Evolutionary conservation across 2,797 vertebrate genomes (phyloP).

Genomic region (Tangara arthus): DNA sequence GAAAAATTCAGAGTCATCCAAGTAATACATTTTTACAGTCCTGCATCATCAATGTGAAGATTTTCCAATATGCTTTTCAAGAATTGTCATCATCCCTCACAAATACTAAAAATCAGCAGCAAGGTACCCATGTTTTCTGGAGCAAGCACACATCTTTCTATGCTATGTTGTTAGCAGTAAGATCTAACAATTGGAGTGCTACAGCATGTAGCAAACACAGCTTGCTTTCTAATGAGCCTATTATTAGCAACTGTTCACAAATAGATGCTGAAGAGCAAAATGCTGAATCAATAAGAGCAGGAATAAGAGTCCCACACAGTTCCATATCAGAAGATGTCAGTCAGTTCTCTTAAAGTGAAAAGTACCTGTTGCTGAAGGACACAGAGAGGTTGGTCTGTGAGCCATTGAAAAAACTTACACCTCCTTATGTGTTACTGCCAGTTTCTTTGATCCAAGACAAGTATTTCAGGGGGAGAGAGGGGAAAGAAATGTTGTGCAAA

Average conservation of each 20-base stretch:
- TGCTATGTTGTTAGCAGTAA: background rate
- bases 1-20: background rate
- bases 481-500: background rate
- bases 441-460: background rate
- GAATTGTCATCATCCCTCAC: background rate
- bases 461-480: background rate
- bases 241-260: background rate
- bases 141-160: background rate
- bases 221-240: background rate
- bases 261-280: background rate
- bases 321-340: background rate
- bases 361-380: background rate
- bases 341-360: background rate
- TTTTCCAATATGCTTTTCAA: background rate
- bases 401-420: background rate
- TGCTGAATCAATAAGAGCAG: background rate
- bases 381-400: background rate
- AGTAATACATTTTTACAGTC: background rate
- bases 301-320: background rate
- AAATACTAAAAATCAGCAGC: background rate
- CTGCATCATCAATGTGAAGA: background rate
- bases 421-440: background rate
- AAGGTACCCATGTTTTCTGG: background rate
- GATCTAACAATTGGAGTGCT: background rate
- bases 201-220: background rate